Percentiles rank a stretch among this genome's conserved stretches.
phyloP scores from a whole-genome alignment of 2,888 invertebrate genomes.

The Drosophila greeni region DNA sequence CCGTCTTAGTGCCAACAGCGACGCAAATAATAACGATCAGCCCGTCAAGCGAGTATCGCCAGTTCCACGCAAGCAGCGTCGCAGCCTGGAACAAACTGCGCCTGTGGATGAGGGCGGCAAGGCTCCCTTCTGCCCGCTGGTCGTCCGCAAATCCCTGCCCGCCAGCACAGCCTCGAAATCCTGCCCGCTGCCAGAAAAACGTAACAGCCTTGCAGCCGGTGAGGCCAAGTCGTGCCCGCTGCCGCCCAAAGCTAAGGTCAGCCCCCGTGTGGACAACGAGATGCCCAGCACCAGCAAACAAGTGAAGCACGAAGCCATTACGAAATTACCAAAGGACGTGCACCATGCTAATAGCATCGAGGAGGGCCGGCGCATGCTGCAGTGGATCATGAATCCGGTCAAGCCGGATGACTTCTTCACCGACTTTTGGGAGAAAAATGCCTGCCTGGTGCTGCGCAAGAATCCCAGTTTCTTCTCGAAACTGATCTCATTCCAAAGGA shows the following conservation, averaged over 20 bases:
- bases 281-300: background rate
- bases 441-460: slow-evolving; percentile 84
- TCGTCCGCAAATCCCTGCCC: slow-evolving; percentile 13
- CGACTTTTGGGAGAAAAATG: slow-evolving; percentile 90
- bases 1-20: background rate
- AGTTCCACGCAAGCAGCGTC: slow-evolving; percentile 1
- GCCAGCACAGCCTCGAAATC: background rate
- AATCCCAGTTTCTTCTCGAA: slow-evolving; percentile 84
- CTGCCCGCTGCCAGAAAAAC: slow-evolving; percentile 5
- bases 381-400: slow-evolving; percentile 87
- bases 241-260: background rate
- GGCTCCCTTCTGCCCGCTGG: slow-evolving; percentile 12
- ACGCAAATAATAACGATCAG: slow-evolving; percentile 4
- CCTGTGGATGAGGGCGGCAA: background rate
- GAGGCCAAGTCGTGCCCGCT: background rate
- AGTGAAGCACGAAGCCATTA: background rate
- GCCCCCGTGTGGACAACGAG: background rate
- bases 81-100: slow-evolving; percentile 1
- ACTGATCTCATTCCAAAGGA: slow-evolving; percentile 86
- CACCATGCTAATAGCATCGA: slow-evolving; percentile 80
- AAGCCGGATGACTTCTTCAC: slow-evolving; percentile 82
- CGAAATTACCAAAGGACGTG: background rate
- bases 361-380: slow-evolving; percentile 83
- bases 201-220: background rate
- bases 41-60: background rate